Evolutionary conservation across 2,888 invertebrate species (phyloP).

Genomic region (Erebia epiphron): DNA sequence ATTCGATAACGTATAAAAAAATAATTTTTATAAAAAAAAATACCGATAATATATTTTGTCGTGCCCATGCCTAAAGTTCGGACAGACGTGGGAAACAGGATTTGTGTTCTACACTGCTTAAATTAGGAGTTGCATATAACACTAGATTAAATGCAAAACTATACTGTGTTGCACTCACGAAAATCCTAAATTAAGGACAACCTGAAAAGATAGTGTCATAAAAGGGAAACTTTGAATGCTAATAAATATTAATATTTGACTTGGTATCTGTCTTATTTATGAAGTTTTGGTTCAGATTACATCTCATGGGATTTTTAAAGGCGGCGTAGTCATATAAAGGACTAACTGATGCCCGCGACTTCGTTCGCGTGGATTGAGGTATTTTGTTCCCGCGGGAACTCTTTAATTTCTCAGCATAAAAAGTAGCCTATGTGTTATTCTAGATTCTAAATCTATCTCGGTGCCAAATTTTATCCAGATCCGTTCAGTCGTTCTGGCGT

Average conservation of each 20-base stretch:
- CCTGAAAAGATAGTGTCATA: neutral
- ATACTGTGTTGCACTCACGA: constrained; percentile 3
- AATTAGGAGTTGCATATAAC: neutral
- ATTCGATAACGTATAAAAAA: neutral
- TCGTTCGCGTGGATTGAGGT: too few species aligned
- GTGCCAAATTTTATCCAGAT: too few species aligned
- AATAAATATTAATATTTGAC: neutral
- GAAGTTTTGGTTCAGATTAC: too few species aligned
- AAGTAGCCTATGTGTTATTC: too few species aligned
- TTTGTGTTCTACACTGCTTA: constrained; percentile 6
- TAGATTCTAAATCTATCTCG: too few species aligned
- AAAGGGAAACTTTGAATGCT: neutral
- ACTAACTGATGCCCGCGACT: too few species aligned
- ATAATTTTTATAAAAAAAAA: neutral
- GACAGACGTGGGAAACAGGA: constrained; percentile 19
- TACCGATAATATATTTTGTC: neutral
- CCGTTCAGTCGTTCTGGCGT: too few species aligned
- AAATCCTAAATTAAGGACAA: constrained; percentile 6
- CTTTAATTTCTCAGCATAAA: too few species aligned
- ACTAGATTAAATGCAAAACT: constrained; percentile 4
- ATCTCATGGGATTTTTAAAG: too few species aligned
- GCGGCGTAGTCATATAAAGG: too few species aligned
- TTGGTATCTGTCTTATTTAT: neutral
- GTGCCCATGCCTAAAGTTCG: neutral
- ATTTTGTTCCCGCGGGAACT: too few species aligned